These are phyloP conservation scores for Ceratitis capitata DNA, from an alignment of 1,140 invertebrate species.

Conservation along the genomic window DNA sequence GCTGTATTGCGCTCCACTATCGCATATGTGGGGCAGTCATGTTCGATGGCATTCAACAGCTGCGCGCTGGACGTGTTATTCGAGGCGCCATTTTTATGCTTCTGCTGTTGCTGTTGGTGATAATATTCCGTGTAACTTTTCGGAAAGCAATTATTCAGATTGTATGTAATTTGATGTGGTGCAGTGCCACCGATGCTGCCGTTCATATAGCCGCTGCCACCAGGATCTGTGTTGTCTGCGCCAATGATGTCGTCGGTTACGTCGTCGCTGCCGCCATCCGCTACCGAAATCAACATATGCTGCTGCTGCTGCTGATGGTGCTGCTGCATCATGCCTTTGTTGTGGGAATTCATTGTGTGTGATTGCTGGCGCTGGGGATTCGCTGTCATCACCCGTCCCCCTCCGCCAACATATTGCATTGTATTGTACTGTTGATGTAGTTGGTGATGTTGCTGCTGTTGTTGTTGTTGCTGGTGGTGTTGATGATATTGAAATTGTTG, in stretches of 20 bases:
- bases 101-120: slow-evolving; percentile 53
- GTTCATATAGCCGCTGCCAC: slow-evolving; percentile 23
- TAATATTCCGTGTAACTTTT: slow-evolving; percentile 59
- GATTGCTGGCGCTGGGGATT: slow-evolving; percentile 23
- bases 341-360: slow-evolving; percentile 33
- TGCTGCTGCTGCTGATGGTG: slow-evolving; percentile 34
- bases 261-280: slow-evolving; percentile 46
- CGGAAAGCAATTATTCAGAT: slow-evolving; percentile 57
- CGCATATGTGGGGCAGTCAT: slow-evolving; percentile 55
- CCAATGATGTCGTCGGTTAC: neutral
- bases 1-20: slow-evolving; percentile 47
- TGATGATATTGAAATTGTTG: slow-evolving; percentile 46
- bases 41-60: slow-evolving; percentile 51
- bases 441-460: slow-evolving; percentile 44
- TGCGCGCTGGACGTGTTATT: slow-evolving; percentile 36
- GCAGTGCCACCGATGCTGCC: slow-evolving; percentile 28
- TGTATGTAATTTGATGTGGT: slow-evolving; percentile 53
- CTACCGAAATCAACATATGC: slow-evolving; percentile 29
- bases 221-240: neutral
- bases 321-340: slow-evolving; percentile 34
- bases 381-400: neutral
- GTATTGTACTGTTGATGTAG: slow-evolving; percentile 55
- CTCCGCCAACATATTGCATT: slow-evolving; percentile 52
- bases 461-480: slow-evolving; percentile 50
- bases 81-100: slow-evolving; percentile 33